A percentile compares a stretch with the other conserved stretches of the same genome.
These are phyloP conservation scores for Watersipora subatra DNA, from an alignment of 1,140 invertebrate species.

Conservation along the genomic window DNA sequence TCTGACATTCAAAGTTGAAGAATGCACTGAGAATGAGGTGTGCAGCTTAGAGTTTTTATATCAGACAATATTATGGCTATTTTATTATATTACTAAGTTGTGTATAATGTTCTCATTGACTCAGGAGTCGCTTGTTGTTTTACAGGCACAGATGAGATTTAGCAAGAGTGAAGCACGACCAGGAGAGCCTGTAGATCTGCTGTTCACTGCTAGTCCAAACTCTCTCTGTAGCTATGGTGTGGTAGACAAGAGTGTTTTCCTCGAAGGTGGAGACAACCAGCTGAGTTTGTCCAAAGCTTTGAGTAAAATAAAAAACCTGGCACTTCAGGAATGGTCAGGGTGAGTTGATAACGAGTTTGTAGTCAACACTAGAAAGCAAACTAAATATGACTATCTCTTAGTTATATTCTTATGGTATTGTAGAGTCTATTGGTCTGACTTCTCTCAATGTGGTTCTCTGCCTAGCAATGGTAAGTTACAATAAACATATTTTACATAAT, in stretches of 20 bases:
- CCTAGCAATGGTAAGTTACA: no score
- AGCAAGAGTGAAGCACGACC: constrained; percentile 40
- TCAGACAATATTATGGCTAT: constrained; percentile 2
- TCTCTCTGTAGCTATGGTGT: constrained; percentile 49
- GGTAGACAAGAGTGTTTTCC: constrained; percentile 48
- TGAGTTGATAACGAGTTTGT: neutral
- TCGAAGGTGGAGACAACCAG: constrained; percentile 38
- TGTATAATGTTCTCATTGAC: neutral
- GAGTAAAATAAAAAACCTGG: neutral
- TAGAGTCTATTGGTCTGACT: no score
- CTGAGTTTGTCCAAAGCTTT: constrained; percentile 26
- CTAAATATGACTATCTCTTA: no score
- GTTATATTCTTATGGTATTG: no score
- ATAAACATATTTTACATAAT: no score
- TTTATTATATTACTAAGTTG: neutral
- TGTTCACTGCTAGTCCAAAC: constrained; percentile 43
- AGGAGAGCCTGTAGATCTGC: constrained; percentile 41
- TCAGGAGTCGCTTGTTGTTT: neutral
- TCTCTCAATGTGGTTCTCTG: no score
- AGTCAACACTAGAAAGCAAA: no score
- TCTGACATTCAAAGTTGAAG: constrained; percentile 41
- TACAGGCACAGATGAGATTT: constrained; percentile 32
- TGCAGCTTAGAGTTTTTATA: neutral
- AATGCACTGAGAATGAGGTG: constrained; percentile 49
- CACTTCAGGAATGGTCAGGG: neutral